Evolutionary conservation across 2,113 vertebrate genomes (phyloP).

Genomic region (Dasyornis broadbenti): DNA sequence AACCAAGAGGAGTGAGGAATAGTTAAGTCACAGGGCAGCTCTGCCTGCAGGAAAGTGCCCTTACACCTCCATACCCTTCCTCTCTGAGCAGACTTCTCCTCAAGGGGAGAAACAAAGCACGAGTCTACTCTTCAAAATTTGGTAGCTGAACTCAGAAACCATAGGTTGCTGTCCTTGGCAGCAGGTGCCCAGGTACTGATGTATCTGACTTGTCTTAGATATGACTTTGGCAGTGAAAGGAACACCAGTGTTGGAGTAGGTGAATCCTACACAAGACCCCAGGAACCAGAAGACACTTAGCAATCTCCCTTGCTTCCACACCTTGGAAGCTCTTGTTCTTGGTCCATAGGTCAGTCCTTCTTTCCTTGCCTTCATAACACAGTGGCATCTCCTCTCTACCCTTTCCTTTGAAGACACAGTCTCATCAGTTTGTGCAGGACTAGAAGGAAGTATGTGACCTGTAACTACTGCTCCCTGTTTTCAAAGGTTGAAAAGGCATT

Average conservation of each 20-base stretch:
- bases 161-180: neutral
- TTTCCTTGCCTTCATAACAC: neutral
- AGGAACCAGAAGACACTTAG: neutral
- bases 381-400: neutral
- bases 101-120: neutral
- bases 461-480: neutral
- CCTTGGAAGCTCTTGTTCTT: neutral
- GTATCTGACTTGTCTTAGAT: neutral
- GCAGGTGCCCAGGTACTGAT: neutral
- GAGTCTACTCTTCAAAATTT: neutral
- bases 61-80: too few species aligned
- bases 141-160: neutral
- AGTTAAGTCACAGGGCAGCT: neutral
- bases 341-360: neutral
- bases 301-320: neutral
- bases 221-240: neutral
- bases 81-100: neutral
- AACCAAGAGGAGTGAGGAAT: neutral
- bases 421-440: rapidly evolving
- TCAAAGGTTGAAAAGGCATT: neutral
- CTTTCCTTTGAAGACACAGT: neutral
- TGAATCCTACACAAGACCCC: neutral
- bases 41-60: neutral
- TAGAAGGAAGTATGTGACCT: neutral
- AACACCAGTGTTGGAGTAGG: neutral